Percentiles rank a stretch among this genome's conserved stretches.
These are phyloP conservation scores for Macrotis lagotis DNA, from an alignment of 2,113 vertebrate species.

Conservation along the genomic window DNA sequence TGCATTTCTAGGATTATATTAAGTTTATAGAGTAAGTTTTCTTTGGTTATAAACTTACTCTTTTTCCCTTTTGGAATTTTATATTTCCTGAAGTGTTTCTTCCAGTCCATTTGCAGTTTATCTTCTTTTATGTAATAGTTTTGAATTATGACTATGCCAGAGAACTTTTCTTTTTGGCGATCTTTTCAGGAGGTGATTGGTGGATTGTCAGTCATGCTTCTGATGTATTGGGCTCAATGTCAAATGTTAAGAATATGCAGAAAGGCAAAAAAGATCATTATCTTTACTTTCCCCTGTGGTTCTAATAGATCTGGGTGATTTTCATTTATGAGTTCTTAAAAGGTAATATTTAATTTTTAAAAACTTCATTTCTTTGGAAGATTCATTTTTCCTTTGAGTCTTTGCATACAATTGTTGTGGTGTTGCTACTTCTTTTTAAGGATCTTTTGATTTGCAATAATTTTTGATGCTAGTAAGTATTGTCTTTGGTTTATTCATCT, in stretches of 20 bases:
- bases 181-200: neutral
- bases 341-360: neutral
- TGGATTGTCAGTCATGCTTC: neutral
- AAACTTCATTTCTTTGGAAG: neutral
- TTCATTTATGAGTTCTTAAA: neutral
- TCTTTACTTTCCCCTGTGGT: neutral
- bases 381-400: neutral
- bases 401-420: neutral
- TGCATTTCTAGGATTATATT: too few species aligned
- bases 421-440: neutral
- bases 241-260: neutral
- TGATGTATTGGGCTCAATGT: neutral
- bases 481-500: neutral
- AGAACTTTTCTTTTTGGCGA: neutral
- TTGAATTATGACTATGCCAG: neutral
- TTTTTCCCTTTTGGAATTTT: too few species aligned
- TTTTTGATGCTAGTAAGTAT: neutral
- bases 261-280: neutral
- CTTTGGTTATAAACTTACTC: too few species aligned
- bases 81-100: neutral
- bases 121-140: neutral
- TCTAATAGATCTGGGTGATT: neutral
- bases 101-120: neutral
- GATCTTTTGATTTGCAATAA: neutral
- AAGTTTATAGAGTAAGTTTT: too few species aligned